Evolutionary conservation across 2,888 invertebrate species (phyloP).

Genomic region (Venustoraphidia nigricollis): DNA sequence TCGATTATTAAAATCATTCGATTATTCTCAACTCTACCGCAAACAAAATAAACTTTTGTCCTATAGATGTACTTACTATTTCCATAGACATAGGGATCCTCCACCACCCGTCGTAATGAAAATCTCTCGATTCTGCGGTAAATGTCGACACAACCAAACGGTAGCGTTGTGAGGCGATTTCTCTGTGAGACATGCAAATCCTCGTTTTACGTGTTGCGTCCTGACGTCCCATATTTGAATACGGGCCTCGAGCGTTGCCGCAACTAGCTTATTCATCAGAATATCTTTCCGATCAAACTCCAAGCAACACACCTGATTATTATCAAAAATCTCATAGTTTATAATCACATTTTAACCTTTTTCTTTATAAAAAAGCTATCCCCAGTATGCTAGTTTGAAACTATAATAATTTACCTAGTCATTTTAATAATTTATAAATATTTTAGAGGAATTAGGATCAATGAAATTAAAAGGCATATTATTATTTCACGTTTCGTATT

Average conservation of each 20-base stretch:
- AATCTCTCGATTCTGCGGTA: conserved; percentile 88
- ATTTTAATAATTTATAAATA: no score
- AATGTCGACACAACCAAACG: conserved; percentile 74
- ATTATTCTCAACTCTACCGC: no score
- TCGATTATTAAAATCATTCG: no score
- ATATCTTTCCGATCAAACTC: conserved; percentile 92
- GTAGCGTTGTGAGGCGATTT: conserved; percentile 37
- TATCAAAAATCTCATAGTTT: no score
- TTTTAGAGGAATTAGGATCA: no score
- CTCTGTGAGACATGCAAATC: conserved; percentile 52
- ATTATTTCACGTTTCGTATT: no score
- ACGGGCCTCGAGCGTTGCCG: conserved; percentile 81
- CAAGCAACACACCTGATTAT: conserved; percentile 49
- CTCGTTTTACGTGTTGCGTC: conserved; percentile 74
- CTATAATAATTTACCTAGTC: no score
- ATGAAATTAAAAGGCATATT: no score
- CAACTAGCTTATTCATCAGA: conserved; percentile 86
- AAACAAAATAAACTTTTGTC: not conserved
- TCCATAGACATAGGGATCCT: conserved; percentile 87
- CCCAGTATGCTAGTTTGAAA: no score
- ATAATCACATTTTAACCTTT: no score
- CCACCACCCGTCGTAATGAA: conserved; percentile 83
- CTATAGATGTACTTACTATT: conserved; percentile 55
- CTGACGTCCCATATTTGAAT: conserved; percentile 79
- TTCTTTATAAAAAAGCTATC: no score